Percentiles rank a stretch among this genome's conserved stretches.
Conservation (phyloP, 1,140 invertebrate species). For the Diuraphis noxia region DNA sequence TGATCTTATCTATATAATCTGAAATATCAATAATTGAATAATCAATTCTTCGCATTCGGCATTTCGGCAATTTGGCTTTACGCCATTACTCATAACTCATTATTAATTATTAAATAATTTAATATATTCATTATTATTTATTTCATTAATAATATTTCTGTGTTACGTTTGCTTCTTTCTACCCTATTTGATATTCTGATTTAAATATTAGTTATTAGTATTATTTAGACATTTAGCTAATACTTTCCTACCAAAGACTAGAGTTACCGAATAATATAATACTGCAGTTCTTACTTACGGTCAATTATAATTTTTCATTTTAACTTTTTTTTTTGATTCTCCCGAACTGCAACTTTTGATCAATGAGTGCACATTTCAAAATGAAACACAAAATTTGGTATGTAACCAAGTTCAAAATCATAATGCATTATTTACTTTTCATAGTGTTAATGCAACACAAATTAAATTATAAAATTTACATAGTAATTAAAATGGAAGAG, state of each 20-base stretch:
- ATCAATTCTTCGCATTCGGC: no score
- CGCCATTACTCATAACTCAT: background rate
- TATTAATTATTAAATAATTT: no score
- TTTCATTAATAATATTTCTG: background rate
- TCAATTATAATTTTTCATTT: background rate
- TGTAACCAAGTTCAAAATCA: conserved; percentile 15
- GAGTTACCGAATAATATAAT: background rate
- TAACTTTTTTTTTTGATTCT: background rate
- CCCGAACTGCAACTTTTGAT: background rate
- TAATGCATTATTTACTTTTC: background rate
- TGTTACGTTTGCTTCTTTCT: background rate
- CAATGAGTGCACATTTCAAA: background rate
- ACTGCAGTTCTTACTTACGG: background rate
- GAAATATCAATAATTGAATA: no score
- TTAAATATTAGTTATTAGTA: background rate
- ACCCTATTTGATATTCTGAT: background rate
- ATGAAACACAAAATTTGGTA: conserved; percentile 50
- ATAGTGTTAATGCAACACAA: background rate
- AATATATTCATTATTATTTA: no score
- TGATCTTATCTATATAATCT: no score
- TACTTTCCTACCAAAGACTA: background rate
- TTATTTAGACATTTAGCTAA: no score
- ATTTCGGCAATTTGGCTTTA: no score
- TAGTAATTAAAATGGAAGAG: background rate
- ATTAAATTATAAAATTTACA: background rate